phyloP scores from a whole-genome alignment of 1,140 invertebrate genomes.

The Glossosoma conforme region DNA sequence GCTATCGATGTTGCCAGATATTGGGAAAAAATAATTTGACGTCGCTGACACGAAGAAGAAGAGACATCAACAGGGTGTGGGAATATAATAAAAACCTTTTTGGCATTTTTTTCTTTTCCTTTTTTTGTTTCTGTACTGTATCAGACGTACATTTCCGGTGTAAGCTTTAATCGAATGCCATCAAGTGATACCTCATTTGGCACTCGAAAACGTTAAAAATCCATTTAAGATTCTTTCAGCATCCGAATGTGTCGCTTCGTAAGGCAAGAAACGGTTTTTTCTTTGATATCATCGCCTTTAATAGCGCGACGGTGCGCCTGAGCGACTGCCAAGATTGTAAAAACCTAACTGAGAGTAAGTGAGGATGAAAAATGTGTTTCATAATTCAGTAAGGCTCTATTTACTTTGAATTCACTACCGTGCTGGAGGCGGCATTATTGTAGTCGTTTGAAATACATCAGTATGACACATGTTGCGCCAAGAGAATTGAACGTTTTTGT shows the following conservation, averaged over 20 bases:
- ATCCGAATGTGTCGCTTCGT: constrained; percentile 24
- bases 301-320: constrained; percentile 16
- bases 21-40: too few species aligned
- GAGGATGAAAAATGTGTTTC: constrained; percentile 18
- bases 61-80: too few species aligned
- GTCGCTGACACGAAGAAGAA: too few species aligned
- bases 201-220: constrained; percentile 29
- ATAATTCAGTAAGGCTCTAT: constrained; percentile 24
- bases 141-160: too few species aligned
- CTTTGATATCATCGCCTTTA: constrained; percentile 21
- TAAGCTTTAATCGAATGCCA: constrained; percentile 24
- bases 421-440: constrained; percentile 17
- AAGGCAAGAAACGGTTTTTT: constrained; percentile 11
- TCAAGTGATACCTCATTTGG: constrained; percentile 30
- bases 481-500: not conserved
- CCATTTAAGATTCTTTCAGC: constrained; percentile 23
- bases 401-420: constrained; percentile 18
- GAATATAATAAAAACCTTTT: too few species aligned
- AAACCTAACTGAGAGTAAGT: constrained; percentile 15
- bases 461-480: constrained; percentile 17
- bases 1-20: too few species aligned
- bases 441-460: constrained; percentile 29
- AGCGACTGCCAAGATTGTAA: constrained; percentile 15
- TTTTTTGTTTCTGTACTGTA: too few species aligned
- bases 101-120: too few species aligned